A percentile compares a stretch with the other conserved stretches of the same genome.
These are phyloP conservation scores for Tinea semifulvella DNA, from an alignment of 2,888 invertebrate genomes.

Conservation along the genomic window DNA sequence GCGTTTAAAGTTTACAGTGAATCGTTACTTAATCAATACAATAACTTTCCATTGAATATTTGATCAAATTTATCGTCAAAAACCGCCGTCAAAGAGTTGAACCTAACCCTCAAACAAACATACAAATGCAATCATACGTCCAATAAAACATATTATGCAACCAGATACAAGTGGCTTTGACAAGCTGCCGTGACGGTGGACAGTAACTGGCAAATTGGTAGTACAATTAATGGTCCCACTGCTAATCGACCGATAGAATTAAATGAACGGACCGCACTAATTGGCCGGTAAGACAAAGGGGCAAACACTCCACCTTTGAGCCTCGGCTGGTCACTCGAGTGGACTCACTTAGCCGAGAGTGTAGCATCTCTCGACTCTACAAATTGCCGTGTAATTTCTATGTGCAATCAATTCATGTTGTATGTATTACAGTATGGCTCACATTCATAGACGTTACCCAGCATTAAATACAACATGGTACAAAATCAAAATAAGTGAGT, in stretches of 20 bases:
- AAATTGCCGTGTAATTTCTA: conserved; percentile 7
- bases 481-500: too few relatives aligned
- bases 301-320: conserved; percentile 45
- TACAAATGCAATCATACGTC: conserved; percentile 1
- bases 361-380: neutral
- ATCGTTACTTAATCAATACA: too few relatives aligned
- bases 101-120: too few relatives aligned
- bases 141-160: neutral
- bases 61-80: too few relatives aligned
- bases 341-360: conserved; percentile 12
- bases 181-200: conserved; percentile 10
- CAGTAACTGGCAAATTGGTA: neutral
- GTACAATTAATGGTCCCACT: conserved; percentile 53
- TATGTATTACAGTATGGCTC: too few relatives aligned
- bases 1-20: too few relatives aligned
- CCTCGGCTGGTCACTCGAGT: conserved; percentile 7
- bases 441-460: too few relatives aligned
- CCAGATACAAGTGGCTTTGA: neutral
- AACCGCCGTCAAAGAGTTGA: too few relatives aligned
- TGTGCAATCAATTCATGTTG: conserved; percentile 4
- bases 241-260: conserved; percentile 66
- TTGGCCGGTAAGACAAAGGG: conserved; percentile 65
- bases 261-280: conserved; percentile 65
- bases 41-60: too few relatives aligned
- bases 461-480: too few relatives aligned